Base-by-base conservation (phyloP, 2,113 vertebrate species). In the Solenodon paradoxus region DNA sequence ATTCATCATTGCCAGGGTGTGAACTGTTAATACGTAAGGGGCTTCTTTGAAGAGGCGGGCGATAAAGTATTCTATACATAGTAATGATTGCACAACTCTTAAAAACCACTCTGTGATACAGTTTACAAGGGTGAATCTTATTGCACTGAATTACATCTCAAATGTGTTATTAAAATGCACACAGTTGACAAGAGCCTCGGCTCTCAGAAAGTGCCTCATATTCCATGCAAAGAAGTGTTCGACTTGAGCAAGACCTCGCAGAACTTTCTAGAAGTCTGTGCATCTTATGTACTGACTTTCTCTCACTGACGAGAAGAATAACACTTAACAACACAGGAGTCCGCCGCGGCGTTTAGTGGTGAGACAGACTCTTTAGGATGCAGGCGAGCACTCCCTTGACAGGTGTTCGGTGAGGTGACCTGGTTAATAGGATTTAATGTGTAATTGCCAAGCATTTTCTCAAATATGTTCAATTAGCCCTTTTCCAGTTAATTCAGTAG, bases 401-500 rank as follows among this genome's bases (percentile, higher is more conserved):
- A 91, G 47, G 19, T 79, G 66, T 95, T 32, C 19, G 12, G 26
- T 49, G 80, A 89, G 71, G 28, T 82, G 35, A 91, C 40, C 32
- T 32, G 66, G 59, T 40, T 42, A 94, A 61, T 38, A 92, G 42
- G 9, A 69, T 45, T 90, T 87, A 38, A 90, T 86, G 7, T 47
- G 13, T 53, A 40, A 77, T 7, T 12, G 35, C 17, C 87, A 35
- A 51, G 95, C 82, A 40, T 10, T 78, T 88, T 96, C 87, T 74
- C n/a, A n/a, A 0, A 0, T 53, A 10, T 90, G 47, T 77, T 51
- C 77, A 90, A 40, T 85, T 86, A 1, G 0, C 8, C 0, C 1
- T 80, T 96, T 79, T 74, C 45, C n/a, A 64, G 30, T 92, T 90
- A 85, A 82, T 95, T 92, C 30, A 30, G 49, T 0, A 74, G 74